Conservation (phyloP, 2,888 invertebrate genomes). For the Rhingia rostrata region DNA sequence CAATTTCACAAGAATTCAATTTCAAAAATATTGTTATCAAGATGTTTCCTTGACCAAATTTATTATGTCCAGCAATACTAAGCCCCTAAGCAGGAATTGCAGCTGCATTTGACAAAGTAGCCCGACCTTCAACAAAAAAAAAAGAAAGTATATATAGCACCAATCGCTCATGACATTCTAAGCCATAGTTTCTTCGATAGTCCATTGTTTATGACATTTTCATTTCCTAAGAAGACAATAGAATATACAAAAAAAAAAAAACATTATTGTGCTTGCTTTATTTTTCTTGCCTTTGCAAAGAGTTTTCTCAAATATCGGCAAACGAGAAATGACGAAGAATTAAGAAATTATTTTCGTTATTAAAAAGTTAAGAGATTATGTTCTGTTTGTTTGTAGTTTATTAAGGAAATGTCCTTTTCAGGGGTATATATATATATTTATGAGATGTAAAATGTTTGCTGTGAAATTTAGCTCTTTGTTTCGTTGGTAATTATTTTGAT, state of each 20-base stretch:
- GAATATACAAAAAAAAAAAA: not conserved
- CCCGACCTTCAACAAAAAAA: not conserved
- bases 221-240: not conserved
- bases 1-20: too few species aligned
- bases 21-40: too few species aligned
- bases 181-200: not conserved
- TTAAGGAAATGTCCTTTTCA: too few species aligned
- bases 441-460: too few species aligned
- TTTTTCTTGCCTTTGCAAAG: not conserved
- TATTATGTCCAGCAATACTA: not conserved
- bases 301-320: not conserved
- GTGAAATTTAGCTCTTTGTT: too few species aligned
- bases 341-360: not conserved
- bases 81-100: not conserved
- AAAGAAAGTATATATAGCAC: not conserved
- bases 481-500: too few species aligned
- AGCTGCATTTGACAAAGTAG: not conserved
- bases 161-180: not conserved
- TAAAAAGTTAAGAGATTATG: conserved; percentile 32
- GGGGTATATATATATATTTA: too few species aligned
- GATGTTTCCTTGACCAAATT: not conserved
- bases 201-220: not conserved
- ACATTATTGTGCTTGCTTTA: not conserved
- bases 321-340: not conserved
- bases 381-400: too few species aligned